Evolutionary conservation across 2,888 invertebrate genomes (phyloP), one percentile per base, ranked within the genome.

Genomic region (Poecilobothrus nobilitatus): DNA sequence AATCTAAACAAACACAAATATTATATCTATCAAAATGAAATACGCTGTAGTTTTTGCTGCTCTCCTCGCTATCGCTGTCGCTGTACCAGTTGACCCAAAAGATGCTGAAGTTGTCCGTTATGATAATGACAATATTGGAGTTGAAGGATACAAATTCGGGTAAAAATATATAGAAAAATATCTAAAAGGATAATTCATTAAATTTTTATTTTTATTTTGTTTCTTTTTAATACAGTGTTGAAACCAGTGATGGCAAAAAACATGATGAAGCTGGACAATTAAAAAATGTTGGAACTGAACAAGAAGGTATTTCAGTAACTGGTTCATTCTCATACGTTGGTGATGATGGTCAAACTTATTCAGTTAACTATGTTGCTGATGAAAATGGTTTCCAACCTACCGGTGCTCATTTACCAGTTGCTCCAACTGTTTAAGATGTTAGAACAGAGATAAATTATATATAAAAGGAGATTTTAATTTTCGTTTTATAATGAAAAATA

Each of bases 131-230:
- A 83, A 84, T 70, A 84, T 85, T n/a, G 84, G 81, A 66, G 76
- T 83, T 73, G 85, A 86, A 74, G 85, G 84, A 76, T 88, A 85
- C 76, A 79, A 84, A 68, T 88, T 86, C 74, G 81, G 79, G 88
- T 88, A 81, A 85, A 86, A 82, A 53, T 20, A 10, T 8, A 20
- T 22, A 21, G 3, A 22, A 63, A 6, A 2, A 7, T 21, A 1
- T 18, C 33, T 66, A 1, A 65, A 41, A 41, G 53, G 15, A 64
- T 44, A 21, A 34, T 65, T 34, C 53, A 70, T 66, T 68, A 37
- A 62, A 8, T 68, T 37, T 44, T 67, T 37, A 53, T 64, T 41
- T 37, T 21, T 20, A 34, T 34, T 33, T 37, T 34, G 7, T 21
- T 18, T 15, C n/a, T 71, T 70, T 27, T 5, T 27, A 2, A 27